These are phyloP conservation scores for Oophaga pumilio DNA, from an alignment of 2,113 vertebrate genomes.

Conservation along the genomic window DNA sequence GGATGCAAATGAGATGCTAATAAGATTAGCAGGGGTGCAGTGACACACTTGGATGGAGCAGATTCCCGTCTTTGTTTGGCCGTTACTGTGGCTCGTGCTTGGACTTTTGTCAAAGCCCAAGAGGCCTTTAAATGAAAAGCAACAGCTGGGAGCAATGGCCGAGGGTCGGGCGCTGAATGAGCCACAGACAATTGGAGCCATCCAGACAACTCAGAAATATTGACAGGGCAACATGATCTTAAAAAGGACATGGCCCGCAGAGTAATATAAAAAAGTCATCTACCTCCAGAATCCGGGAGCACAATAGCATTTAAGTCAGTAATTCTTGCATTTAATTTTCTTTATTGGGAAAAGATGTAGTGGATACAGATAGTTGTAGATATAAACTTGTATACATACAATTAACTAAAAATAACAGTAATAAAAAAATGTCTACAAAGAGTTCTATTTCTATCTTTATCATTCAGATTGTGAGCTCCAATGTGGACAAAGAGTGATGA, in stretches of 20 bases:
- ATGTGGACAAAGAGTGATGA: too few species aligned
- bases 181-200: constrained; percentile 25
- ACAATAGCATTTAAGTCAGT: background rate
- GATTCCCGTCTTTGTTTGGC: constrained; percentile 43
- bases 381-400: background rate
- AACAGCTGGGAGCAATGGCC: constrained; percentile 47
- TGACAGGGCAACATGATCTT: constrained; percentile 33
- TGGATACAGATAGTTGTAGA: background rate
- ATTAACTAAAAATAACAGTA: background rate
- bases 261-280: background rate
- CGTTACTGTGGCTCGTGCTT: constrained; percentile 42
- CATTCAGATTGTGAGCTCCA: too few species aligned
- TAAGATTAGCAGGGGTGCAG: constrained; percentile 37
- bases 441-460: too few species aligned
- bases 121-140: constrained; percentile 18
- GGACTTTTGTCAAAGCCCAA: constrained; percentile 23
- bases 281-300: background rate
- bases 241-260: background rate
- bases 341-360: background rate
- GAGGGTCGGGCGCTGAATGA: constrained; percentile 19
- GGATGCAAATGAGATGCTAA: constrained; percentile 54
- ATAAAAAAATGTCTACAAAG: background rate
- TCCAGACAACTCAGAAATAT: constrained; percentile 10
- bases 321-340: background rate
- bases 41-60: constrained; percentile 12